Percentiles rank a stretch among this genome's conserved stretches.
These are phyloP conservation scores for Poeciliopsis prolifica DNA, from an alignment of 2,113 vertebrate species.

Conservation along the genomic window DNA sequence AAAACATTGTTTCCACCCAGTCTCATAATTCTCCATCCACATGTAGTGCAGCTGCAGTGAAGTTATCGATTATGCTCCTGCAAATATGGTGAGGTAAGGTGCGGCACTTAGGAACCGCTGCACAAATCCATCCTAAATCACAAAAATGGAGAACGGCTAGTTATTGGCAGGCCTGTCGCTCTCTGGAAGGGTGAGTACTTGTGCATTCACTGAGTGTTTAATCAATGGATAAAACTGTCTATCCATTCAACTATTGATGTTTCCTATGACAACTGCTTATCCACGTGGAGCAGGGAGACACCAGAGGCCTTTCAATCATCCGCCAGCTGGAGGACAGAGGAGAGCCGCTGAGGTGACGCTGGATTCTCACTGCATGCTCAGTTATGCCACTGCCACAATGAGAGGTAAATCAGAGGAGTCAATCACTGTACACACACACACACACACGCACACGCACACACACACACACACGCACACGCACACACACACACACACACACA, in stretches of 20 bases:
- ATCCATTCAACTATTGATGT: constrained; percentile 77
- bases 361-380: constrained; percentile 59
- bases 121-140: constrained; percentile 76
- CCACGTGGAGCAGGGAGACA: constrained; percentile 65
- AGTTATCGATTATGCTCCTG: constrained; percentile 66
- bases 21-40: constrained; percentile 24
- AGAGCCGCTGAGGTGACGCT: constrained; percentile 40
- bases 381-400: constrained; percentile 54
- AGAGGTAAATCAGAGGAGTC: constrained; percentile 47
- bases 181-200: constrained; percentile 55
- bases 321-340: constrained; percentile 40
- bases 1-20: constrained; percentile 38
- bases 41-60: constrained; percentile 50
- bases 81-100: constrained; percentile 68
- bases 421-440: constrained; percentile 32
- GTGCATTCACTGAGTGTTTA: constrained; percentile 76
- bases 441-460: too few relatives aligned
- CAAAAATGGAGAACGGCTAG: constrained; percentile 61
- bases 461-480: not conserved
- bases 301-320: constrained; percentile 73
- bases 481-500: not conserved
- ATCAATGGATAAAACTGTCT: constrained; percentile 80
- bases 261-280: constrained; percentile 77
- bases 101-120: constrained; percentile 76
- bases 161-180: too few relatives aligned